Evolutionary conservation across 2,113 vertebrate genomes (phyloP).

Genomic region (Bettongia penicillata): DNA sequence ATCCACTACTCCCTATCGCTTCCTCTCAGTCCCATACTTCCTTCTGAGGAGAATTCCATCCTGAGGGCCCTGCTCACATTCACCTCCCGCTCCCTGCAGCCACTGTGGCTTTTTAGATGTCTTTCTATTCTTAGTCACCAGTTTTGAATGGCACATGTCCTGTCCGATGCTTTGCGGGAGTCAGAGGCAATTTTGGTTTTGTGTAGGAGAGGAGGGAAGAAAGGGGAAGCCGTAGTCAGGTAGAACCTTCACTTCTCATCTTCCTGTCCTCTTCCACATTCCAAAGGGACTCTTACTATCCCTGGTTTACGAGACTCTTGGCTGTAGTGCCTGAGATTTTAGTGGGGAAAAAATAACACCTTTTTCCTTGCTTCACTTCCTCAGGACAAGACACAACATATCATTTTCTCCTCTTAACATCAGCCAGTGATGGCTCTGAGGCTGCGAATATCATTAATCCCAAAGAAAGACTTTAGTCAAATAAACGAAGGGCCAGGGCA

Average conservation of each 20-base stretch:
- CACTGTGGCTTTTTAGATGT: not conserved
- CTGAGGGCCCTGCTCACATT: not conserved
- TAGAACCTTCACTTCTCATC: constrained; percentile 21
- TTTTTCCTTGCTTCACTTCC: not conserved
- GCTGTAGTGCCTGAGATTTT: not conserved
- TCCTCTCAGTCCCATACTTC: not conserved
- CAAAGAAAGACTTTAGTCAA: constrained; percentile 77
- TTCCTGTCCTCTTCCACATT: constrained; percentile 22
- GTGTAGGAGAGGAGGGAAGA: constrained; percentile 2
- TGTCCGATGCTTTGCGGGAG: constrained; percentile 12
- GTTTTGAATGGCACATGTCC: not conserved
- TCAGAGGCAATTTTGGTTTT: constrained; percentile 1
- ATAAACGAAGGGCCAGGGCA: constrained; percentile 56
- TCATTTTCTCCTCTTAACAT: constrained; percentile 77
- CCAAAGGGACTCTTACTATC: constrained; percentile 38
- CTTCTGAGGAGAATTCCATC: not conserved
- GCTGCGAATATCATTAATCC: constrained; percentile 82
- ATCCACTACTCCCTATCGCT: not conserved
- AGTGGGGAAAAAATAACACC: not conserved
- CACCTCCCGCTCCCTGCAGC: not conserved
- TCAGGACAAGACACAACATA: constrained; percentile 66
- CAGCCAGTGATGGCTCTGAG: constrained; percentile 73
- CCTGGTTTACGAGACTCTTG: constrained; percentile 28
- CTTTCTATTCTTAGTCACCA: not conserved
- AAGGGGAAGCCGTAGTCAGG: constrained; percentile 16